Evolutionary conservation across 2,888 invertebrate genomes (phyloP), one percentile per base, ranked within the genome.

Genomic region (Drosophila robusta): DNA sequence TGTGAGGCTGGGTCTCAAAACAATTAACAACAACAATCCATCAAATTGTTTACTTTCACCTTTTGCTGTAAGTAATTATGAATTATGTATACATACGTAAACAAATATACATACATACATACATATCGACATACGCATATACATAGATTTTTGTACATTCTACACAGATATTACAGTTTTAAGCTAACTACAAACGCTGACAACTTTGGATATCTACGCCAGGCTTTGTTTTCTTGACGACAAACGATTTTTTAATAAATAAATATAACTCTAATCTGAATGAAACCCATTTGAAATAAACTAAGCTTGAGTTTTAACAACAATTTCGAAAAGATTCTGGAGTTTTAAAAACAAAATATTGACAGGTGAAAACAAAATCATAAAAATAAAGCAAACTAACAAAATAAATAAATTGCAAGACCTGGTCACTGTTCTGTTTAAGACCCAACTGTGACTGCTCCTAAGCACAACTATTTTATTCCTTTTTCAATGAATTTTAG

Each of bases 1-100:
- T 56, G 66, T 64, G 76, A 76, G 63, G 58, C 57, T 58, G 64
- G 56, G 74, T 76, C 63, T 66, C 67, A 60, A 68, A 78, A 84
- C 73, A 73, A 78, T 81, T 74, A 81, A 81, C 80, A 86, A 82
- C 67, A 87, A 86, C 68, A 80, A 89, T 80, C 83, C 85, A 90
- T 82, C 89, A 89, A 88, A 74, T 80, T 83, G 88, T 81, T 90
- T 90, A 90, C 86, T 90, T 90, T 90, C 90, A 89, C 89, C 90
- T 90, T 88, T 82, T 80, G 71, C 83, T 82, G 80, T 66, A 76
- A 86, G 70, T 82, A 69, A 69, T 82, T 70, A 76, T 69, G 68
- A 68, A 56, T 64, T 51, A 64, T 78, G 52, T 70, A 70, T 68
- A 66, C 46, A 69, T 56, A 64, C 45, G 66, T 56, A 18, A 18